Percentiles rank a stretch among this genome's conserved stretches.
phyloP scores from a whole-genome alignment of 2,113 vertebrate genomes.

The Macheiramphus alcinus region DNA sequence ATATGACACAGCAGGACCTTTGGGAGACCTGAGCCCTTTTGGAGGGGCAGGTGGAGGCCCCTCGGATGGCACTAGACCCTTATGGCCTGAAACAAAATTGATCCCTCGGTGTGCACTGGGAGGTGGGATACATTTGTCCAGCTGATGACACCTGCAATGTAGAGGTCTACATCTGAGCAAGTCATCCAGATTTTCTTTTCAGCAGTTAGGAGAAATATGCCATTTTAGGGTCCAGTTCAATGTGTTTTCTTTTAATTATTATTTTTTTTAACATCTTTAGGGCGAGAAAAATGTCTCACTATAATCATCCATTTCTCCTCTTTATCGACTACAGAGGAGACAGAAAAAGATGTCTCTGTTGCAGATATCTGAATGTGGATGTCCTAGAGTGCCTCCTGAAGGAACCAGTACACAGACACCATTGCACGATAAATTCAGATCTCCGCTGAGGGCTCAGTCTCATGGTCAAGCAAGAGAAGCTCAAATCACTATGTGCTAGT shows the following conservation, averaged over 20 bases:
- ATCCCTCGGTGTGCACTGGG: background rate
- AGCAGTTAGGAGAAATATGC: background rate
- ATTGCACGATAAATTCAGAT: background rate
- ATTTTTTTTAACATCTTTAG: background rate
- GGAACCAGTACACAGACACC: background rate
- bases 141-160: background rate
- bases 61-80: background rate
- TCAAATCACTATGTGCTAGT: background rate
- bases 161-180: background rate
- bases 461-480: conserved; percentile 31
- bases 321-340: background rate
- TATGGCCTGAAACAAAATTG: background rate
- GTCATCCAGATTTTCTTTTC: background rate
- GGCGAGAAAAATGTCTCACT: background rate
- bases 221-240: background rate
- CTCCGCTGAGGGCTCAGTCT: background rate
- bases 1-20: fast-evolving
- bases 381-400: background rate
- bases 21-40: background rate
- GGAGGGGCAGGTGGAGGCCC: background rate
- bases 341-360: background rate
- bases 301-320: background rate
- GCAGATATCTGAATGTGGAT: background rate
- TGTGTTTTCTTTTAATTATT: background rate
- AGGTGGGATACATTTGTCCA: background rate